Base-by-base conservation (phyloP, 2,888 invertebrate genomes). In the Entomobrya multifasciata region DNA sequence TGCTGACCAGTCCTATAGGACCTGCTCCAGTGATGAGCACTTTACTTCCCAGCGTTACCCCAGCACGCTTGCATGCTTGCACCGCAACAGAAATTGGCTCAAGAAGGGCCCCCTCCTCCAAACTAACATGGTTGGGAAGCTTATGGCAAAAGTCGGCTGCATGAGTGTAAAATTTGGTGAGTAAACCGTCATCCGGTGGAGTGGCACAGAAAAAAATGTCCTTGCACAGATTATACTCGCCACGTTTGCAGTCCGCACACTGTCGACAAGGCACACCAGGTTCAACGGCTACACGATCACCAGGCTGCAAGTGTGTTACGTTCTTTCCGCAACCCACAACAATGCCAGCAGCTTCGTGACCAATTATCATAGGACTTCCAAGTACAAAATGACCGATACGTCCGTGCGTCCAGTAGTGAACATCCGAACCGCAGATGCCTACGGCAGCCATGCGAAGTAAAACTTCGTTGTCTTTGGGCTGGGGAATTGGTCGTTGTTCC, bases 371-470 rank as follows among this genome's bases (percentile, higher is more conserved):
- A 10, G 99, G 99, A 72, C 95, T 94, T 87, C 95, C 94, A 0
- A 99, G 94, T 36, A 98, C 93, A 92, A 98, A 98, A 92, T 96
- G 95, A 0, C 97, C 98, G 92, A 98, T 98, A 20, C 94, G 93
- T 11, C 98, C 99, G 89, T 95, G 93, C 44, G 95, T 95, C 93
- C 97, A 95, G 93, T 98, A 99, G 93, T 98, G 98, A 5, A 99
- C 97, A 93, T 99, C 99, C 20, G 94, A 94, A 0, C 99, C 99
- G 92, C 99, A 99, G 92, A 99, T 99, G n/a, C 99, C 99, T 62
- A 99, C 97, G 90, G 95, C 95, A 92, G 96, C 96, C 96, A 98
- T 98, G 90, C 95, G 94, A 20, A 98, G 92, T 4, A 97, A 94
- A 0, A 97, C 97, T 94, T 98, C 82, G 41, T 82, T 94, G 41